Evolutionary conservation across 2,888 invertebrate species (phyloP).

Genomic region (Dorcus hopei): DNA sequence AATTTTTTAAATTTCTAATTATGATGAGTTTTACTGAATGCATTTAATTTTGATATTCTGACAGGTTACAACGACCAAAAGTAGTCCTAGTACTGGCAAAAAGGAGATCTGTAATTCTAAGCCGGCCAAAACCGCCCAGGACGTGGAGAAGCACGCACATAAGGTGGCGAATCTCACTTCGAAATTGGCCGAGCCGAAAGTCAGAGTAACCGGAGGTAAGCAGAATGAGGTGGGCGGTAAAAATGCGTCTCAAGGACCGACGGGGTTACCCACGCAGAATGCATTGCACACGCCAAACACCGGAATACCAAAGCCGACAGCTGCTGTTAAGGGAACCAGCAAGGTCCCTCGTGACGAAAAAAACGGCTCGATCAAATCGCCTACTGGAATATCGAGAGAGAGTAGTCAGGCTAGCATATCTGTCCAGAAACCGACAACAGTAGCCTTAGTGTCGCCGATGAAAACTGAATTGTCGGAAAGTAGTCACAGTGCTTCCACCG

Average conservation of each 20-base stretch:
- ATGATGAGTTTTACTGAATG: too few relatives aligned
- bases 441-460: constrained; percentile 72
- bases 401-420: constrained; percentile 38
- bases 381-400: constrained; percentile 42
- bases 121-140: constrained; percentile 37
- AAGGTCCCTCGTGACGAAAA: constrained; percentile 65
- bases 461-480: constrained; percentile 61
- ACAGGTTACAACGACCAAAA: constrained; percentile 31
- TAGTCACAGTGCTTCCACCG: constrained; percentile 64
- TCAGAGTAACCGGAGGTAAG: constrained; percentile 32
- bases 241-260: constrained; percentile 11
- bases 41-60: too few relatives aligned
- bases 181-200: constrained; percentile 44
- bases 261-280: constrained; percentile 20
- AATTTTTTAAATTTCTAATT: too few relatives aligned
- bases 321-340: constrained; percentile 86
- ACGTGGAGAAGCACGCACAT: constrained; percentile 46
- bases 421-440: constrained; percentile 36
- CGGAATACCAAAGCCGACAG: constrained; percentile 87
- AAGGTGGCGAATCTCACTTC: constrained; percentile 43
- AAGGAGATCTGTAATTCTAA: constrained; percentile 34
- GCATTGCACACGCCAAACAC: constrained; percentile 46
- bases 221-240: constrained; percentile 17
- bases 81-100: constrained; percentile 41
- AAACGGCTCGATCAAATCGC: constrained; percentile 45